A percentile compares a stretch with the other conserved stretches of the same genome.
Conservation (phyloP, 2,888 invertebrate genomes). For the Amiota mariae region DNA sequence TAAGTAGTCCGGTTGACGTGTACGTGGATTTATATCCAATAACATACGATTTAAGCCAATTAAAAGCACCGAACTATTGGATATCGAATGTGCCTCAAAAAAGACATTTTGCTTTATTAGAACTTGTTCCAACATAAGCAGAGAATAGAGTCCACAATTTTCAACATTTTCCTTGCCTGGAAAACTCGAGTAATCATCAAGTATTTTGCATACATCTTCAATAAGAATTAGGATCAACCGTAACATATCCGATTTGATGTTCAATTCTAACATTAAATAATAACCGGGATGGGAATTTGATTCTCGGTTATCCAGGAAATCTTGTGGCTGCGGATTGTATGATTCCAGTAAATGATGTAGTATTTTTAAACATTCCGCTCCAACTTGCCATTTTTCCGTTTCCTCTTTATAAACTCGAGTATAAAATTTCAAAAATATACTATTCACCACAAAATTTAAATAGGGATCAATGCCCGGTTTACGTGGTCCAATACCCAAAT, state of each 20-base stretch:
- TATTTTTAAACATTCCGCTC: constrained; percentile 79
- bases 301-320: constrained; percentile 81
- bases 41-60: constrained; percentile 88
- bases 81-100: constrained; percentile 78
- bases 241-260: constrained; percentile 83
- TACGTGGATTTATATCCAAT: constrained; percentile 83
- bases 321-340: constrained; percentile 82
- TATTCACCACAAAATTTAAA: constrained; percentile 84
- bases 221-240: constrained; percentile 80
- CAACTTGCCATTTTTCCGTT: constrained; percentile 83
- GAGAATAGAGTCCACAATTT: constrained; percentile 80
- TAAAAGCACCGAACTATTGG: constrained; percentile 80
- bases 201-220: constrained; percentile 83
- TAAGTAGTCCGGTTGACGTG: constrained; percentile 85
- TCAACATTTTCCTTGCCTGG: constrained; percentile 82
- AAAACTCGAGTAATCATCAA: constrained; percentile 82
- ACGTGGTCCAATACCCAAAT: constrained; percentile 86
- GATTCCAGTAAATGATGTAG: constrained; percentile 81
- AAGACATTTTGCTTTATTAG: constrained; percentile 83
- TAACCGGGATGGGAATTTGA: constrained; percentile 89
- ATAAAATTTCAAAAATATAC: constrained; percentile 86
- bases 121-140: constrained; percentile 84
- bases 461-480: constrained; percentile 93
- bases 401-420: constrained; percentile 82
- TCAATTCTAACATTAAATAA: constrained; percentile 87